Base-by-base conservation (phyloP, 1,140 invertebrate species). In the Dreissena rostriformis region DNA sequence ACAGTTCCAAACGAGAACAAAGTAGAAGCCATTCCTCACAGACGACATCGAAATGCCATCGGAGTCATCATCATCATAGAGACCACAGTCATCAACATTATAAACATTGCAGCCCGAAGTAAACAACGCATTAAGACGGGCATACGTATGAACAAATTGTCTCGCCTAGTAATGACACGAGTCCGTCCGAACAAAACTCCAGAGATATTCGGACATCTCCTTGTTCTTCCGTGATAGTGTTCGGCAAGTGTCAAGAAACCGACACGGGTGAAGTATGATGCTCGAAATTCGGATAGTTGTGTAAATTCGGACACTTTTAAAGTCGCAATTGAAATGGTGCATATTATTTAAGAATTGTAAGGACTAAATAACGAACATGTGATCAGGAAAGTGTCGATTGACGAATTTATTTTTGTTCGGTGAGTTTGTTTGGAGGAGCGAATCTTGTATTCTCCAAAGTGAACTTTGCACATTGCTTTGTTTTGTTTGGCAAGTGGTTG, bases 131-230 rank as follows among this genome's bases (percentile, higher is more conserved):
- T 77, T 87, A 84, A 55, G 88, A 88, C 66, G 86, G 88, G 11
- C 85, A 89, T 74, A 82, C 88, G 24, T 89, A 89, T 52, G 90
- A 91, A 85, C 84, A 89, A 79, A 87, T 89, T 26, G 53, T 83
- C 29, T 70, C 86, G 11, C 80, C 84, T 65, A 79, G 57, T 61
- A 71, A 29, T 76, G 82, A 85, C 65, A 72, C 78, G 22, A 80
- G 57, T 67, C 15, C n/a, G n/a, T 65, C 4, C 19, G 70, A 26
- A 61, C 61, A 28, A 19, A 77, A 82, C 53, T 65, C 51, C 1
- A 17, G 52, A n/a, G 84, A 67, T 72, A 55, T 29, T 29, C 76
- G 70, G 26, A 83, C 71, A 55, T 81, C 84, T 51, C 70, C 85
- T 5, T 76, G 79, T 52, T 81, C 88, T 17, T 88, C 91, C 61